Base-by-base conservation (phyloP, 1,140 invertebrate species). In the Phthorimaea operculella region DNA sequence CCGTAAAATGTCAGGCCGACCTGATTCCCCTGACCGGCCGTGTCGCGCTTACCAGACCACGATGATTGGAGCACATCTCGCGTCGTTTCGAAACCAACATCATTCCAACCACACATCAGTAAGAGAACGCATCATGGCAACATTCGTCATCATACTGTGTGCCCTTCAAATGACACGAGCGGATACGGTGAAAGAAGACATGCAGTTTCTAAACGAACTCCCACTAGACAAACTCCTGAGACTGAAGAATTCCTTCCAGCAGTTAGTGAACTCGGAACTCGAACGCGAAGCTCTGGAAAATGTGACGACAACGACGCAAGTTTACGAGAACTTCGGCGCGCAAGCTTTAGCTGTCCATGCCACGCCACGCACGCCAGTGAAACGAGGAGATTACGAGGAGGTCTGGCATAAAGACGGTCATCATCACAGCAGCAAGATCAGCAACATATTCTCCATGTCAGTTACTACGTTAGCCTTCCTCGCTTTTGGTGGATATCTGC, bases 401-500 rank as follows among this genome's bases (percentile, higher is more conserved):
- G 44, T 59, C 21, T 6, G 74, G 12, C 55, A 87, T 69, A 82
- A 88, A 68, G 87, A 87, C 53, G 76, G 67, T 18, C 61, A 65
- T 39, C n/a, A n/a, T n/a, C n/a, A n/a, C n/a, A 52, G 73, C 14
- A 87, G 73, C 56, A 89, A 87, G 78, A 69, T 91, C 56, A 91
- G 89, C 51, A 91, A 88, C 68, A 88, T 92, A 62, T 92, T 94
- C 64, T 89, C 93, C 49, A 80, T 92, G 16, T 90, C 92, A 0
- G 85, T 94, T 4, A 93, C 92, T 0, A 88, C 91, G 0, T 74
- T 94, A 12, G 90, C 93, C 0, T 94, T 94, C 74, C 71, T 93
- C 2, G 92, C 92, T 0, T 94, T 94, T 63, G 92, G 92, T 9
- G 93, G 92, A 7, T 94, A 94, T 72, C 74, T 94, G 10, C 70